Conservation (phyloP, 2,113 vertebrate species). For the Pantherophis guttatus region DNA sequence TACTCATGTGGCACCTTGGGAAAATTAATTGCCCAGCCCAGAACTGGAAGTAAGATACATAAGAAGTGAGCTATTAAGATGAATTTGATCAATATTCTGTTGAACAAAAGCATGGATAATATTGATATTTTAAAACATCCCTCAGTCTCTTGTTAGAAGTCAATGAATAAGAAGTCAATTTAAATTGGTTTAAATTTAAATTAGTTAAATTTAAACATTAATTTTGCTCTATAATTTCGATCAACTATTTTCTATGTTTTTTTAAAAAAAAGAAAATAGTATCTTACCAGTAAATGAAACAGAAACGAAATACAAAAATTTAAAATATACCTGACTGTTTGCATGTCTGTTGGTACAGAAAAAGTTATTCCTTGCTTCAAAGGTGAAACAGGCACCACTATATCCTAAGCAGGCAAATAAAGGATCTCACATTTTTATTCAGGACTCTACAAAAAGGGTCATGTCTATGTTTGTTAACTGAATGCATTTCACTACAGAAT, state of each 20-base stretch:
- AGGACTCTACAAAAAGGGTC: neutral
- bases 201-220: neutral
- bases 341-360: conserved; percentile 38
- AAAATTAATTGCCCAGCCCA: neutral
- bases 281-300: neutral
- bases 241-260: neutral
- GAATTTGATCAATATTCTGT: neutral
- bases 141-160: neutral
- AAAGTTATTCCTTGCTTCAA: conserved; percentile 47
- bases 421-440: neutral
- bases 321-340: conserved; percentile 51
- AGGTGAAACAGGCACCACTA: conserved; percentile 39
- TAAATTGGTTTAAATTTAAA: neutral
- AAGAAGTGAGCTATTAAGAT: neutral
- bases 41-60: neutral
- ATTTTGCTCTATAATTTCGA: neutral
- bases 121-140: neutral
- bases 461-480: neutral
- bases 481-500: neutral
- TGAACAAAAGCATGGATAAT: neutral
- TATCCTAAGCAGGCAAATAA: conserved; percentile 33
- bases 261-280: neutral
- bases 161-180: neutral
- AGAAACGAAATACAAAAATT: neutral
- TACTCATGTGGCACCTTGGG: neutral